Evolutionary conservation across 2,113 vertebrate species (phyloP), one percentile per base, ranked within the genome.

Genomic region (Aegotheles bennettii): DNA sequence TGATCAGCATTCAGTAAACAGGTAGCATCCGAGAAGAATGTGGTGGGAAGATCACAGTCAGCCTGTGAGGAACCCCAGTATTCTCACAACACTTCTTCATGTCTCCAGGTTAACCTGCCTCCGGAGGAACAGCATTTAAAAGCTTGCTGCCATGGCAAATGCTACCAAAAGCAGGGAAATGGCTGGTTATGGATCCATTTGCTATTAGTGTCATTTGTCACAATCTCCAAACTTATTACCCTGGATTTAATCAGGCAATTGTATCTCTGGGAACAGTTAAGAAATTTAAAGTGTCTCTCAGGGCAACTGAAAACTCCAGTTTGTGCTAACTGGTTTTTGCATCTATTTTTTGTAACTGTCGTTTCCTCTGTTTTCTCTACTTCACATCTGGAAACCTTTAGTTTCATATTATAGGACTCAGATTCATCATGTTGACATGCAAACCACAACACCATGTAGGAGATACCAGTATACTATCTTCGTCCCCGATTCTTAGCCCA

Each of bases 401-500:
- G 17, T 48, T 91, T 80, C 31, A 2, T 73, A 25, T 36, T 23
- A 10, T 0, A 43, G 29, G 56, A 70, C 38, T 84, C n/a, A 8
- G n/a, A 48, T 69, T 73, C 20, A 83, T 20, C n/a, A 57, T 1
- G 11, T 25, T 65, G 64, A 60, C 13, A 51, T 83, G 67, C 13
- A 17, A 5, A 78, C 36, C 3, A 0, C 51, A 51, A 8, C 45
- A 36, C 16, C 40, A 57, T 0, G 0, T 4, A 69, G 78, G 43
- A 76, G 36, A 76, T 26, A 13, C 28, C 56, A 75, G 13, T 8
- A 38, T 1, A 18, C 21, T 17, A 13, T 7, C 24, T 25, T 13
- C 31, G 38, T 13, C 57, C 45, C 25, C 1, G 0, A 8, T 24
- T 70, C 38, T 67, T 8, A 90, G 29, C 17, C 53, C 45, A 69